Evolutionary conservation across 2,797 vertebrate species (phyloP), one percentile per base, ranked within the genome.

Genomic region (Thamnophis elegans): DNA sequence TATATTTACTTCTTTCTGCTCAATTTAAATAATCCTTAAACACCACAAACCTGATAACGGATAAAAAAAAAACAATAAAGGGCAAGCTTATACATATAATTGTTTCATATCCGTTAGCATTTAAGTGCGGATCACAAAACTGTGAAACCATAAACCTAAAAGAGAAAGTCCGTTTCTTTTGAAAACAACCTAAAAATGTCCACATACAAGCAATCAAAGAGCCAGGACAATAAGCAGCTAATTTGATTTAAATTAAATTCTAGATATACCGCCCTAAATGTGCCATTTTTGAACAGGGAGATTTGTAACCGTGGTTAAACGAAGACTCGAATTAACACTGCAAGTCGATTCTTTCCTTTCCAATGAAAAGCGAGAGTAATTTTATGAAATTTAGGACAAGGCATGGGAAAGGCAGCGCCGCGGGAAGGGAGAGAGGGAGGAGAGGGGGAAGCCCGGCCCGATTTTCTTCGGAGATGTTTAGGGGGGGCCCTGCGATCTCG

Each of bases 351-450:
- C 62, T 58, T 26, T 53, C 32, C 13, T 25, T 18, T 4, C 36
- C 14, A 6, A 54, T 18, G 65, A 26, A 53, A 53, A 58, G 16
- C 42, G 51, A 11, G 47, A n/a, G 25, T 8, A 18, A 42, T 85
- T 47, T 28, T 42, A 47, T 82, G 73, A 82, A 82, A 82, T n/a
- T 54, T 54, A 55, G 42, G 28, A 62, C 14, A 86, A 32, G 47
- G 62, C 2, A n/a, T 36, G n/a, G 86, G 54, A 58, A 87, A 56
- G 86, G n/a, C 16, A 11, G 18, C 53, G 18, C 28, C 25, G 85
- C 25, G 7, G 16, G 16, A 5, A n/a, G 8, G 8, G 0, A 22
- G 25, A 11, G 0, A 2, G 12, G 16, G 14, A 68, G 65, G n/a
- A 54, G 28, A 42, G 26, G 42, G 32, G 16, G 2, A 20, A 88